phyloP scores from a whole-genome alignment of 2,113 vertebrate genomes.

The Otis tarda region DNA sequence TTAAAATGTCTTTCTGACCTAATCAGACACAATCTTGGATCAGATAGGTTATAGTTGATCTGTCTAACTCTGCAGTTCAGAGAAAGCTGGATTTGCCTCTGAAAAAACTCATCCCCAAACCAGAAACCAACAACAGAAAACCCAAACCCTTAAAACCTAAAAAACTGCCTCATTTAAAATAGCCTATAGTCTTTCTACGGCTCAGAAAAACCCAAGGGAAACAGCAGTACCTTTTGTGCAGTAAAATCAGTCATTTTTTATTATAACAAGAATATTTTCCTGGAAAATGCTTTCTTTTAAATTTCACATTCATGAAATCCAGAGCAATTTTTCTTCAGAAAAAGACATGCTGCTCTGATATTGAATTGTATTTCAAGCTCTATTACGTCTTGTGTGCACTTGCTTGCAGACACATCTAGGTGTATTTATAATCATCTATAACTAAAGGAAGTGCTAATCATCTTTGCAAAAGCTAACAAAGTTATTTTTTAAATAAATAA shows the following conservation, averaged over 20 bases:
- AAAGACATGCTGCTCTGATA: background rate
- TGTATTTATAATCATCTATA: background rate
- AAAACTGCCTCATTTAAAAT: background rate
- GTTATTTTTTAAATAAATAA: background rate
- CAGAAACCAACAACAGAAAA: background rate
- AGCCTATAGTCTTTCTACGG: background rate
- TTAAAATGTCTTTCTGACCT: background rate
- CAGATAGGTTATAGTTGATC: background rate
- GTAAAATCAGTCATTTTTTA: background rate
- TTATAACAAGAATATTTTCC: background rate
- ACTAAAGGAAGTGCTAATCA: background rate
- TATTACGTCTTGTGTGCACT: background rate
- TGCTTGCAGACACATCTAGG: background rate
- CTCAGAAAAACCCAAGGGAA: background rate
- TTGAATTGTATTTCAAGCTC: background rate
- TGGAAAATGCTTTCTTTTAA: background rate
- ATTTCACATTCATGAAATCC: background rate
- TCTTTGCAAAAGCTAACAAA: background rate
- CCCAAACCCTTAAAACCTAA: rapidly evolving
- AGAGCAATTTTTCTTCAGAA: background rate
- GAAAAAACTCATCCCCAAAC: background rate
- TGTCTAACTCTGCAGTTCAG: background rate
- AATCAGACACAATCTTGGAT: background rate
- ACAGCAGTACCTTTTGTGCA: background rate
- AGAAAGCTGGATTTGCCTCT: background rate